These are phyloP conservation scores for Acanthornis magna DNA, from an alignment of 2,797 vertebrate species.

Conservation along the genomic window DNA sequence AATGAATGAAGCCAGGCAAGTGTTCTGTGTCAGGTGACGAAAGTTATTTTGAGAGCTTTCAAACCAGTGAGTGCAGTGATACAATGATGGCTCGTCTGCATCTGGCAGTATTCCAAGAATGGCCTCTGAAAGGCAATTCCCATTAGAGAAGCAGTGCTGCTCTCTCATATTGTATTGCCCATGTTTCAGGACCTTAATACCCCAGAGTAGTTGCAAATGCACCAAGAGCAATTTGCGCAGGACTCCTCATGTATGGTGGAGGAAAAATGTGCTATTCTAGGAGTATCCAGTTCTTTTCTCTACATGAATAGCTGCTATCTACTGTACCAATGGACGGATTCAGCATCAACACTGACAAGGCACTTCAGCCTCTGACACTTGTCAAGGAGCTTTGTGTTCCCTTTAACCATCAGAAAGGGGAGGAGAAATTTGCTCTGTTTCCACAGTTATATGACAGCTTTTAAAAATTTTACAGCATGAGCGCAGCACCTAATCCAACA, in stretches of 20 bases:
- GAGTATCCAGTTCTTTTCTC: background rate
- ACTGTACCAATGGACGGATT: background rate
- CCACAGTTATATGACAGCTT: constrained; percentile 5
- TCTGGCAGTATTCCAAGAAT: background rate
- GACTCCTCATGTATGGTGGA: background rate
- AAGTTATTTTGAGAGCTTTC: constrained; percentile 12
- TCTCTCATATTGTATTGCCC: background rate
- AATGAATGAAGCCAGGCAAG: constrained; percentile 27
- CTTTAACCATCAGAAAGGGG: background rate
- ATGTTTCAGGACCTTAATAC: background rate
- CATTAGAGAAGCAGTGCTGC: background rate
- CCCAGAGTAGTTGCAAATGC: background rate
- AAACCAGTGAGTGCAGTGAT: background rate
- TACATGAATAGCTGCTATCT: background rate
- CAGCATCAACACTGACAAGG: background rate
- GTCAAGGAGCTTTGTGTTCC: background rate
- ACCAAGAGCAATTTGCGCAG: background rate
- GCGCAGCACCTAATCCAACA: background rate
- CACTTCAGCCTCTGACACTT: background rate
- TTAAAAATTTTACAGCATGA: constrained; percentile 20
- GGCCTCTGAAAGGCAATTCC: background rate
- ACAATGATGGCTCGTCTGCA: background rate
- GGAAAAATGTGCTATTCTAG: background rate
- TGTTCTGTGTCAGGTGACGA: background rate
- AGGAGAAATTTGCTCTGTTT: constrained; percentile 3